A percentile compares a stretch with the other conserved stretches of the same genome.
Conservation (phyloP, 2,113 vertebrate species). For the Aptenodytes patagonicus region DNA sequence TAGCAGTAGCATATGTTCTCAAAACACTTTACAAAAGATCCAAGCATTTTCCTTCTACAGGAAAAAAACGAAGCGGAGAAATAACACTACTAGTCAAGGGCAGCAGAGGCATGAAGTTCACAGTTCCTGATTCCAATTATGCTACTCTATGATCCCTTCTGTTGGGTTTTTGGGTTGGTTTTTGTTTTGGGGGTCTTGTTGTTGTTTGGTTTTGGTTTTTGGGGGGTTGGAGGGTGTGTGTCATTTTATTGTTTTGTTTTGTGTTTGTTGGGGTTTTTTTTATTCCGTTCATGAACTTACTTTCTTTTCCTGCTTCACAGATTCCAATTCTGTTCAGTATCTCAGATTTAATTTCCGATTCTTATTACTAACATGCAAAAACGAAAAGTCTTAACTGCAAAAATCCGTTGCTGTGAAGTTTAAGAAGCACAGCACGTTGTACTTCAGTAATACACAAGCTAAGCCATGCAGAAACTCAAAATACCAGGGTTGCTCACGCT, state of each 20-base stretch:
- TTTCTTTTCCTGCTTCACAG: not conserved
- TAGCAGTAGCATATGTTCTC: not conserved
- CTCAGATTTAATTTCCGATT: not conserved
- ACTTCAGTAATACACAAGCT: not conserved
- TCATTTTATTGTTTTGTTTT: not conserved
- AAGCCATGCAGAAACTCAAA: not conserved
- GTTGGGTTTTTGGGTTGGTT: not conserved
- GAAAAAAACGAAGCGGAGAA: not conserved
- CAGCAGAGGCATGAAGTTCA: not conserved
- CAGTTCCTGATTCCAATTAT: not conserved
- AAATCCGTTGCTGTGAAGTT: not conserved
- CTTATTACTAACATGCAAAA: not conserved
- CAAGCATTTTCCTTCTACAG: not conserved
- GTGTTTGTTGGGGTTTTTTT: not conserved
- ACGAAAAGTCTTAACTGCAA: not conserved
- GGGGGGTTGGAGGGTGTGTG: accelerated
- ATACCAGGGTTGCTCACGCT: not conserved
- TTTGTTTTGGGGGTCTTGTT: not conserved
- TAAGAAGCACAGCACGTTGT: not conserved
- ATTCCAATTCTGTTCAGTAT: not conserved
- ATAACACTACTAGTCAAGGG: not conserved
- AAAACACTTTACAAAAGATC: not conserved
- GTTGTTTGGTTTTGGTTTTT: not conserved
- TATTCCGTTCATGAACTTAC: not conserved
- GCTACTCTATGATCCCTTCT: not conserved